Evolutionary conservation across 64 coral and sea anemone species (phyloP).

Genomic region (Platygyra sinensis): DNA sequence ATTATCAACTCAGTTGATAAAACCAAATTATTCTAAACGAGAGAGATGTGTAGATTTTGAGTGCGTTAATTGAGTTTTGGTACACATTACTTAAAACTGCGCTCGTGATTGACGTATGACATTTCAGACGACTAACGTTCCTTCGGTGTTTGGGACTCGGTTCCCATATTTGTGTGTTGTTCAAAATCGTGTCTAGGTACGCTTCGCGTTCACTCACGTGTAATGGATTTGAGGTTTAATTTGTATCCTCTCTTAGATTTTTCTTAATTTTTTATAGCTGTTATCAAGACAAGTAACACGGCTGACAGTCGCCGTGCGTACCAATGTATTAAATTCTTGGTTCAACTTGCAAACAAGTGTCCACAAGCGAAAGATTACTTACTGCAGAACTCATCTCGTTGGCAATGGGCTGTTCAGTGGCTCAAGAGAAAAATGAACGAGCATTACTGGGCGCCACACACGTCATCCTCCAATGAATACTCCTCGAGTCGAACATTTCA

Average conservation of each 20-base stretch:
- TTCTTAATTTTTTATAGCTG: conserved; percentile 57
- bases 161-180: no score
- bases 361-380: conserved; percentile 84
- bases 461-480: conserved; percentile 87
- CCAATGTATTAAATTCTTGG: conserved; percentile 92
- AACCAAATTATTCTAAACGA: no score
- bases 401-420: conserved; percentile 96
- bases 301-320: conserved; percentile 90
- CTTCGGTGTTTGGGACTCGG: no score
- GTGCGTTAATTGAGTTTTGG: no score
- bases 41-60: no score
- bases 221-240: no score
- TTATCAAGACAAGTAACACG: conserved; percentile 84
- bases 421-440: conserved; percentile 94
- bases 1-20: no score
- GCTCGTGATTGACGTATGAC: no score
- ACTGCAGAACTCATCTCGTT: conserved; percentile 90
- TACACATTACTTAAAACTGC: no score
- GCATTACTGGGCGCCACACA: conserved; percentile 90
- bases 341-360: conserved; percentile 87
- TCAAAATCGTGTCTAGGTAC: no score
- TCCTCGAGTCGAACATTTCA: conserved; percentile 91
- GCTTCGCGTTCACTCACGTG: no score
- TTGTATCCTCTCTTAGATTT: background rate
- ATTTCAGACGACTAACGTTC: no score